phyloP scores from a whole-genome alignment of 1,140 invertebrate genomes.

The Triops cancriformis region DNA sequence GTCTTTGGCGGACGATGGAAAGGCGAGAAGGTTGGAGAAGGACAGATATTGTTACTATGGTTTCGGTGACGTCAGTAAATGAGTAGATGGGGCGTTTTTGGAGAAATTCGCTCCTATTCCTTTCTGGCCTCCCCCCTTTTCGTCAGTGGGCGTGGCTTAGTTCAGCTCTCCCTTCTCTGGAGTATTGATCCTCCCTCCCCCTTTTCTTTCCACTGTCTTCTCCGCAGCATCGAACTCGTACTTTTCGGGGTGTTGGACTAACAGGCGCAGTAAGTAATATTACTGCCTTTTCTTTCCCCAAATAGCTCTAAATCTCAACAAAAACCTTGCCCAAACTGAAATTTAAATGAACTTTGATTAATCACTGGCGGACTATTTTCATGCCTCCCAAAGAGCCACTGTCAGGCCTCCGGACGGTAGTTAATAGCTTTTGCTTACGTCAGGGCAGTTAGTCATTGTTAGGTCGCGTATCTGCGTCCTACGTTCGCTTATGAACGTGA shows the following conservation, averaged over 20 bases:
- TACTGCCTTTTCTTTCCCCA: background rate
- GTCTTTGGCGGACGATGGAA: background rate
- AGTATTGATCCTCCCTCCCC: background rate
- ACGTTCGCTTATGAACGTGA: background rate
- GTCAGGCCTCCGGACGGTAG: too few species aligned
- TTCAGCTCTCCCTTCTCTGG: background rate
- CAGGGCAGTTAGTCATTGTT: background rate
- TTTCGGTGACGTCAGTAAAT: background rate
- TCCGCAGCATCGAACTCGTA: slow-evolving; percentile 12
- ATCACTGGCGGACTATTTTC: too few species aligned
- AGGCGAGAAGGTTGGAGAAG: background rate
- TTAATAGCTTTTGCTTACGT: background rate
- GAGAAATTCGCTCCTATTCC: background rate
- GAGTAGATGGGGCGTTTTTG: background rate
- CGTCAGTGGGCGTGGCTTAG: background rate
- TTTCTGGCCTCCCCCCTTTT: background rate
- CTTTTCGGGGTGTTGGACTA: background rate
- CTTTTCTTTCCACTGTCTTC: background rate
- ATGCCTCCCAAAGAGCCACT: too few species aligned
- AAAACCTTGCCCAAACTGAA: too few species aligned
- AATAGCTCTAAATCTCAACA: background rate
- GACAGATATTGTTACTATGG: background rate
- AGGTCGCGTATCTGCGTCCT: background rate
- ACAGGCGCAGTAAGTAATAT: slow-evolving; percentile 12
- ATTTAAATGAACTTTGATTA: too few species aligned